Evolutionary conservation across 2,888 invertebrate species (phyloP).

Genomic region (Augochlorella aurata): DNA sequence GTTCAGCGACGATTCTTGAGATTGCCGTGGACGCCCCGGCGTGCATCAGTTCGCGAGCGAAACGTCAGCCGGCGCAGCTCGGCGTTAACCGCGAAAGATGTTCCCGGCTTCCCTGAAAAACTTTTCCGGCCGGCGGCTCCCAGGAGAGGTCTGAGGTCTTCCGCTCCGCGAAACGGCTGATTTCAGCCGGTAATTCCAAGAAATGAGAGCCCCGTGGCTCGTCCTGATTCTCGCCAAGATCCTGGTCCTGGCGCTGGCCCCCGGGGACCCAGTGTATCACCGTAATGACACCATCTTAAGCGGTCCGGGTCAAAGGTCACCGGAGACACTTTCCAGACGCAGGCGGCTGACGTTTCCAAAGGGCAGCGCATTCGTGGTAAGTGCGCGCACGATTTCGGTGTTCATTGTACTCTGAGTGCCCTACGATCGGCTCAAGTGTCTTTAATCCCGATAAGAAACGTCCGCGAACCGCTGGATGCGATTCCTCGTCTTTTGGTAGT

Average conservation of each 20-base stretch:
- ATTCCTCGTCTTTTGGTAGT: not conserved
- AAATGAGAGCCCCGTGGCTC: slow-evolving; percentile 66
- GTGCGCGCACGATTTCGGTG: slow-evolving; percentile 41
- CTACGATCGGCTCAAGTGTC: not conserved
- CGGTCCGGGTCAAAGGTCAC: slow-evolving; percentile 44
- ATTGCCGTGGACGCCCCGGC: not conserved
- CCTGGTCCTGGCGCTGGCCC: slow-evolving; percentile 50
- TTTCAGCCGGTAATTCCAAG: slow-evolving; percentile 60
- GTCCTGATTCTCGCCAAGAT: slow-evolving; percentile 60
- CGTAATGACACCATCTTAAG: slow-evolving; percentile 60
- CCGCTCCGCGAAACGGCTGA: slow-evolving; percentile 40
- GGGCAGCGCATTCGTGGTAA: slow-evolving; percentile 81
- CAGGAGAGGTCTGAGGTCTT: slow-evolving; percentile 42
- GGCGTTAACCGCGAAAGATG: slow-evolving; percentile 60
- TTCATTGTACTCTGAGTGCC: not conserved
- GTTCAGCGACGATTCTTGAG: slow-evolving; percentile 2
- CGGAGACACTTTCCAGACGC: slow-evolving; percentile 75
- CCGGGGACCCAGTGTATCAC: slow-evolving; percentile 62
- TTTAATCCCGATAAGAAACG: not conserved
- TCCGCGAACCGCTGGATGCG: not conserved
- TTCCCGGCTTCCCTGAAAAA: slow-evolving; percentile 42
- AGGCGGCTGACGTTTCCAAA: slow-evolving; percentile 81
- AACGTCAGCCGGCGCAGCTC: slow-evolving; percentile 35
- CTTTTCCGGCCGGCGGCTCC: slow-evolving; percentile 35
- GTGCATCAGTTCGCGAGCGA: slow-evolving; percentile 19